Percentiles rank a stretch among this genome's conserved stretches.
Conservation (phyloP, 2,797 vertebrate genomes). For the Melanotaenia pygmaea region DNA sequence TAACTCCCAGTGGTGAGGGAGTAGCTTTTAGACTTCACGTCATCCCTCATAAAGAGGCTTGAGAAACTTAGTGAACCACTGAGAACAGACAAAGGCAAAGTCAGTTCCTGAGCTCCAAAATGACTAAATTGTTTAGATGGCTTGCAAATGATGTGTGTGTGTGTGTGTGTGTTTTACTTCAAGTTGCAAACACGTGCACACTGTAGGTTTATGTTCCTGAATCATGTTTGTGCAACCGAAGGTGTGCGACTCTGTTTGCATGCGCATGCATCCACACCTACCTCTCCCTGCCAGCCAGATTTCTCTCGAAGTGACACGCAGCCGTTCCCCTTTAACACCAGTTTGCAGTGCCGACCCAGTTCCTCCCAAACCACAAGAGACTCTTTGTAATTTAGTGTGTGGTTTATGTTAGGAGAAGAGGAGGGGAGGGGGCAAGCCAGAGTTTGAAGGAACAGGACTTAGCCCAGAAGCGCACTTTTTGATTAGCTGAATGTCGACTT, state of each 20-base stretch:
- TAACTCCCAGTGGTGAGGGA: background rate
- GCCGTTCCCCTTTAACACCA: constrained; percentile 39
- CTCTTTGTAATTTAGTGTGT: constrained; percentile 78
- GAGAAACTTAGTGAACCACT: constrained; percentile 21
- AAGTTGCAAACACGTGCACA: constrained; percentile 17
- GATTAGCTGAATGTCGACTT: constrained; percentile 41
- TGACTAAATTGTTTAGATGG: constrained; percentile 44
- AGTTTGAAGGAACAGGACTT: constrained; percentile 46
- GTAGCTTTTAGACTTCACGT: constrained; percentile 12
- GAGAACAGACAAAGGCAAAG: constrained; percentile 41
- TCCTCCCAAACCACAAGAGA: constrained; percentile 79
- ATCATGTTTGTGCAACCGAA: constrained; percentile 11
- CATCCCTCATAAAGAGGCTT: constrained; percentile 39
- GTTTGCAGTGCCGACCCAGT: constrained; percentile 45
- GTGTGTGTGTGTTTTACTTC: constrained; percentile 8
- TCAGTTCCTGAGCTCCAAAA: constrained; percentile 41
- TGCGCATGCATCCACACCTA: constrained; percentile 50
- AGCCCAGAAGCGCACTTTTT: constrained; percentile 28
- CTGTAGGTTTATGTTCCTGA: constrained; percentile 9
- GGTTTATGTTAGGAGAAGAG: constrained; percentile 70
- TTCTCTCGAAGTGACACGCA: constrained; percentile 56
- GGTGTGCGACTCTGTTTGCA: constrained; percentile 6
- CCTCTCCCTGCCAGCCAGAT: constrained; percentile 53
- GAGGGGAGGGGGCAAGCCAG: constrained; percentile 12
- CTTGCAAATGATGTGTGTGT: constrained; percentile 44